These are phyloP conservation scores for Cotesia glomerata DNA, from an alignment of 1,140 invertebrate genomes.

Conservation along the genomic window DNA sequence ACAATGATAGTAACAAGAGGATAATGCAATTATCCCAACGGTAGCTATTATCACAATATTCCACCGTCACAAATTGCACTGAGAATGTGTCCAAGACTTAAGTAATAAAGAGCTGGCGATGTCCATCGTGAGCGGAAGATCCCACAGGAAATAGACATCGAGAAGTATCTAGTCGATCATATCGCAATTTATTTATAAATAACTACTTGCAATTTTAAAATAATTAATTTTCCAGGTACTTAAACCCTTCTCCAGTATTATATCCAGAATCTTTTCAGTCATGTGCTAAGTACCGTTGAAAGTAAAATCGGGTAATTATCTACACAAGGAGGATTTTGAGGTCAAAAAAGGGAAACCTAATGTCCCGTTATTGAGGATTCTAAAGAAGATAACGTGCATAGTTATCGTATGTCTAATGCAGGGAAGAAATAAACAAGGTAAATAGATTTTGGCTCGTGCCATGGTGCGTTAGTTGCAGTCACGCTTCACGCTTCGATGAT, in stretches of 20 bases:
- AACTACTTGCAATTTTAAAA: no score
- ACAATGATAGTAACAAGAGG: background rate
- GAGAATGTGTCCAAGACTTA: slow-evolving; percentile 36
- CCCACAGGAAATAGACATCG: slow-evolving; percentile 6
- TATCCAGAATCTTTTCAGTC: no score
- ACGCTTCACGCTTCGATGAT: slow-evolving; percentile 61
- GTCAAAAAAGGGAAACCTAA: no score
- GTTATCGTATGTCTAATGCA: background rate
- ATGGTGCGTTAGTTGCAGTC: slow-evolving; percentile 51
- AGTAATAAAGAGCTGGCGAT: slow-evolving; percentile 35
- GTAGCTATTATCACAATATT: slow-evolving; percentile 33
- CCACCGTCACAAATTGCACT: slow-evolving; percentile 43
- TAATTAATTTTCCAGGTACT: no score
- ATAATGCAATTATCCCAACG: slow-evolving; percentile 35
- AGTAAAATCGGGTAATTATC: no score
- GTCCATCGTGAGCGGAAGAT: slow-evolving; percentile 22
- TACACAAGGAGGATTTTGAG: no score
- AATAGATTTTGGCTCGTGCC: slow-evolving; percentile 56
- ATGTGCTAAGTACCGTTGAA: no score
- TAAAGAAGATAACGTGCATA: background rate
- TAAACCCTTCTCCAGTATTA: no score
- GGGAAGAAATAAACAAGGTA: background rate
- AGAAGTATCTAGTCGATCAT: background rate
- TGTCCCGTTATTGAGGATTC: no score
- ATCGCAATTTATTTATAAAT: no score